These are phyloP conservation scores for Andrena cerasifolii DNA, from an alignment of 1,140 invertebrate genomes.

Conservation along the genomic window DNA sequence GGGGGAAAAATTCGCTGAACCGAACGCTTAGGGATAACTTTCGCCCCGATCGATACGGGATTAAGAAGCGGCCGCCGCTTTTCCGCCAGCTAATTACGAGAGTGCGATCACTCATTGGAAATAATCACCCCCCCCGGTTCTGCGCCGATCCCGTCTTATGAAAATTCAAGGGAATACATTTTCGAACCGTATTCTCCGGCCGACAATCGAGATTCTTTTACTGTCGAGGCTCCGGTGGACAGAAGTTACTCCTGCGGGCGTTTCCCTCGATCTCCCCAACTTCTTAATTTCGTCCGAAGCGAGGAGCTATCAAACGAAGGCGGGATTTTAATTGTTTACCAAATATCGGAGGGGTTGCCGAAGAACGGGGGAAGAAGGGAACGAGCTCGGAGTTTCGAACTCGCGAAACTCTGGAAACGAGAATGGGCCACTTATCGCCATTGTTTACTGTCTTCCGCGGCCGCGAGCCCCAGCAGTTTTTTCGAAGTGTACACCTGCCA, in stretches of 20 bases:
- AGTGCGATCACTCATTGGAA: constrained; percentile 62
- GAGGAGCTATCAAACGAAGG: background rate
- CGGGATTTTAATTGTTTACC: constrained; percentile 56
- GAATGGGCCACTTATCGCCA: constrained; percentile 49
- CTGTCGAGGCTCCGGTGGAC: background rate
- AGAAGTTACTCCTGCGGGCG: background rate
- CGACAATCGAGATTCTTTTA: background rate
- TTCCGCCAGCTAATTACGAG: constrained; percentile 65
- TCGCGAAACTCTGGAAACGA: constrained; percentile 60
- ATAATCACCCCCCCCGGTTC: constrained; percentile 35
- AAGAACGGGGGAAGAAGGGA: background rate
- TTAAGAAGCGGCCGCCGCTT: constrained; percentile 68
- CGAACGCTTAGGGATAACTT: constrained; percentile 44
- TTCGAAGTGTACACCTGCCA: constrained; percentile 29
- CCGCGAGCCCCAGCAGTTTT: constrained; percentile 23
- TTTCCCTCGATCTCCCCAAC: background rate
- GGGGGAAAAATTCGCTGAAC: constrained; percentile 33
- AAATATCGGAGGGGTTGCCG: constrained; percentile 26
- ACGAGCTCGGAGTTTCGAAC: constrained; percentile 40
- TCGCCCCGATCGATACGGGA: constrained; percentile 69
- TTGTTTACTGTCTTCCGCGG: constrained; percentile 59
- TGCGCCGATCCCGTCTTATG: background rate
- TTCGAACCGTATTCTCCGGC: background rate
- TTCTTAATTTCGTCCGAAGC: background rate
- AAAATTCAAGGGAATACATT: constrained; percentile 11